Evolutionary conservation across 2,113 vertebrate genomes (phyloP).

Genomic region (Salvelinus sp.): DNA sequence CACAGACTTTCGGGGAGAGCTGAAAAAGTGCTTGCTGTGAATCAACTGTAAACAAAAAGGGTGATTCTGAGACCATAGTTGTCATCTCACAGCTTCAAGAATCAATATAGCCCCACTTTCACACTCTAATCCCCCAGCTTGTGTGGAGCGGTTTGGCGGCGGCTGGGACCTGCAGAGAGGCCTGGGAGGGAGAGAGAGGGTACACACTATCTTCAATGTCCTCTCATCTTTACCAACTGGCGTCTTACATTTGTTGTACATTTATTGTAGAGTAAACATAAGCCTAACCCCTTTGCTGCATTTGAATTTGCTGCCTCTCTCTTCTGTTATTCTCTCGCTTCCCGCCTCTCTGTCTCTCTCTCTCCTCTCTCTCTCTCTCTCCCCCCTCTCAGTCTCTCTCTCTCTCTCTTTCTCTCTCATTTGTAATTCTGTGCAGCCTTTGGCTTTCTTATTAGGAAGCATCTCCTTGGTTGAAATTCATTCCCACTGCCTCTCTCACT

Average conservation of each 20-base stretch:
- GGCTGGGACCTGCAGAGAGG: conserved; percentile 34
- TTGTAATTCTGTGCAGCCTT: conserved; percentile 31
- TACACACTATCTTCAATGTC: neutral
- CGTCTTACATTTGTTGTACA: conserved; percentile 2
- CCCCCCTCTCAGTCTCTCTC: neutral
- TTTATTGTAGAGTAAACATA: neutral
- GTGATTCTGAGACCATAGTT: conserved; percentile 56
- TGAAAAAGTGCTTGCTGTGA: conserved; percentile 34
- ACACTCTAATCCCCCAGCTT: conserved; percentile 49
- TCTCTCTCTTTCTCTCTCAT: conserved; percentile 3
- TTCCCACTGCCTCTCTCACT: conserved; percentile 24
- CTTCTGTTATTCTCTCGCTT: neutral
- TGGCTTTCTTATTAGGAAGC: conserved; percentile 47
- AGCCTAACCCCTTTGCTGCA: conserved; percentile 28
- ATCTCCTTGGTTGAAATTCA: conserved; percentile 46
- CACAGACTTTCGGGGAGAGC: conserved; percentile 14
- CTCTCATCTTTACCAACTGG: neutral
- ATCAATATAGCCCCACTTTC: conserved; percentile 63
- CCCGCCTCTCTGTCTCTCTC: neutral
- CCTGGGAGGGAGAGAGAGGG: neutral
- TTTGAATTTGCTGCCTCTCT: conserved; percentile 1
- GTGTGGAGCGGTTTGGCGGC: conserved; percentile 37
- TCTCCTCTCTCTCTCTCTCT: neutral
- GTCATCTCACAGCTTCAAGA: conserved; percentile 62
- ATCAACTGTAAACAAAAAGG: conserved; percentile 63